Evolutionary conservation across 2,888 invertebrate species (phyloP).

Genomic region (Acleris sparsana): DNA sequence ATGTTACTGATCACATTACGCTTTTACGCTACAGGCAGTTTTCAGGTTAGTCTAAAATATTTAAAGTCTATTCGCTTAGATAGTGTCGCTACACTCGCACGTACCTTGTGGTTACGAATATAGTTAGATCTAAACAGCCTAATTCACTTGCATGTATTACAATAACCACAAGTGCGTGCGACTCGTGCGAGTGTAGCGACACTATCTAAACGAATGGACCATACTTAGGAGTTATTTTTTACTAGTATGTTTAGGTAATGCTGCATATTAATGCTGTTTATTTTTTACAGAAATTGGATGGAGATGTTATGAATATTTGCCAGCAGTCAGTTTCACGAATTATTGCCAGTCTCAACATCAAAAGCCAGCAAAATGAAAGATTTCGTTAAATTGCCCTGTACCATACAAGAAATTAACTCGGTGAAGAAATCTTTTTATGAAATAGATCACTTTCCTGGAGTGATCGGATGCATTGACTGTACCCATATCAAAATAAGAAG

Average conservation of each 20-base stretch:
- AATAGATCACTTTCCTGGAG: constrained; percentile 38
- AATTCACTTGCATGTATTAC: no score
- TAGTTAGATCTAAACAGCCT: no score
- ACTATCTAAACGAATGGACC: no score
- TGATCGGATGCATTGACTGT: constrained; percentile 42
- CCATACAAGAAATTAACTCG: not conserved
- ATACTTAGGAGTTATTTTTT: no score
- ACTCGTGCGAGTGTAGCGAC: no score
- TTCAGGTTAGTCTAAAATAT: constrained; percentile 7
- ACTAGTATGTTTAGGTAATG: no score
- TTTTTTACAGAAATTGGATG: constrained; percentile 32
- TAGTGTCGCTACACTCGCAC: no score
- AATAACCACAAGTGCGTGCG: no score
- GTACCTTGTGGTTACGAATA: no score
- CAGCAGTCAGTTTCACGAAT: constrained; percentile 41
- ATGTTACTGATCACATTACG: constrained; percentile 38
- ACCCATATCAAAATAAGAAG: constrained; percentile 45
- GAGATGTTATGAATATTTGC: constrained; percentile 40
- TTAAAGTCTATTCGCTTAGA: no score
- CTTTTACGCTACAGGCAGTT: constrained; percentile 40
- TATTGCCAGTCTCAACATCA: constrained; percentile 32
- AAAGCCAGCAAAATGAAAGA: constrained; percentile 37
- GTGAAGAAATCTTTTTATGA: constrained; percentile 37
- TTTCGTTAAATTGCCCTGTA: constrained; percentile 38
- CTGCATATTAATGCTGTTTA: no score